These are phyloP conservation scores for Bursaphelenchus okinawaensis DNA, from an alignment of 2,888 invertebrate species.

Conservation along the genomic window DNA sequence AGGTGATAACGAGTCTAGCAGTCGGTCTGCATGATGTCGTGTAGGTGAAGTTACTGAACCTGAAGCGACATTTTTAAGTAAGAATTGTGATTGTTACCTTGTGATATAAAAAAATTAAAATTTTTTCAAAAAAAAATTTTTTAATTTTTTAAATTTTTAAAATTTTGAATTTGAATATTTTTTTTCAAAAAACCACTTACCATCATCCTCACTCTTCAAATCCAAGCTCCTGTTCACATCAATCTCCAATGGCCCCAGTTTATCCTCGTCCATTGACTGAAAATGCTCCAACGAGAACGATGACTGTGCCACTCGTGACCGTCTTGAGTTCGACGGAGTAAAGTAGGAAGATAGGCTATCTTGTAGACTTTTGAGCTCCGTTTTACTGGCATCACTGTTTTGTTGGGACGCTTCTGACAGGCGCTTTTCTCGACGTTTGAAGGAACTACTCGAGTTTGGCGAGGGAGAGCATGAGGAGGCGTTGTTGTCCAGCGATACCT, in stretches of 20 bases:
- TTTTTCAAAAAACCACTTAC: not conserved
- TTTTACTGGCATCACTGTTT: conserved; percentile 6
- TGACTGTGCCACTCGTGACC: conserved; percentile 17
- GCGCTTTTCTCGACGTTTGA: conserved; percentile 1
- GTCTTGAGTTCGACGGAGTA: conserved; percentile 29
- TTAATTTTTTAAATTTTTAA: not conserved
- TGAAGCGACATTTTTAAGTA: not conserved
- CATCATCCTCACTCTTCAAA: not conserved
- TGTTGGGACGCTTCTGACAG: not conserved
- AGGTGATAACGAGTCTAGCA: conserved; percentile 40
- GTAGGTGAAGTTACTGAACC: conserved; percentile 31
- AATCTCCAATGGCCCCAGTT: not conserved
- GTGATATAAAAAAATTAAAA: not conserved
- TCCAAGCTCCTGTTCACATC: not conserved
- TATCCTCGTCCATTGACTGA: not conserved
- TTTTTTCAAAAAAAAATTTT: not conserved
- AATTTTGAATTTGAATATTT: not conserved
- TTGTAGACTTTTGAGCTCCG: conserved; percentile 3
- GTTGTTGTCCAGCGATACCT: not conserved
- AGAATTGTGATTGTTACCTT: too few species aligned
- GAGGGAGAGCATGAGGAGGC: not conserved
- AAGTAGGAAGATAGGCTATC: conserved; percentile 35
- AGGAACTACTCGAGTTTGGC: not conserved
- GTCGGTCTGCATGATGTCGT: conserved; percentile 21
- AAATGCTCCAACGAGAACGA: not conserved